Evolutionary conservation across 2,797 vertebrate species (phyloP), one percentile per base, ranked within the genome.

Genomic region (Sphenodon punctatus): DNA sequence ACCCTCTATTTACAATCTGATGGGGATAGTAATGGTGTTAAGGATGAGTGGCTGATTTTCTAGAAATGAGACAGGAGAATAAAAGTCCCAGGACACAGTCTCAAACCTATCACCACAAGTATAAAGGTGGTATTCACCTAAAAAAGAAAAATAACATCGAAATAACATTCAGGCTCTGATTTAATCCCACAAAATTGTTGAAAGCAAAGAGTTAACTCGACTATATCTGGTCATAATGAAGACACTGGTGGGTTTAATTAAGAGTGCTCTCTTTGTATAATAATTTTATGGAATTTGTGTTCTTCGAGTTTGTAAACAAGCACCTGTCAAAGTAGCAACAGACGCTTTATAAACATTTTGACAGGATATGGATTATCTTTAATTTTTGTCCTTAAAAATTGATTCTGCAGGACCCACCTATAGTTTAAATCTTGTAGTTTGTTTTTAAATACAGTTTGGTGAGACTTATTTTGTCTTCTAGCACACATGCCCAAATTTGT

Each of bases 401-500:
- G 70, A 80, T 90, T 93, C 84, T 93, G 80, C 88, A 89, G 90
- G 87, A 82, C 78, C 90, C 76, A 89, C 78, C 70, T 84, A 72
- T 87, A 43, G 80, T 91, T 92, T 88, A 75, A 84, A 55, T 34
- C 73, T 88, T 89, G 89, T 80, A 80, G 10, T 68, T 74, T 89
- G 74, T 82, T 23, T 53, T 74, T 48, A 41, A 65, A 73, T 38
- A 41, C 39, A 67, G 59, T 82, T 76, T 80, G 76, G 68, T 36
- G 85, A 83, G 67, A 38, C 67, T 78, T 82, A n/a, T 87, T 16
- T 84, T 69, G 56, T 77, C 88, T 87, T 51, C 66, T 80, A 34
- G 36, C 27, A 87, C 65, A 73, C 66, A 58, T 87, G 80, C 60
- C 20, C 71, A 60, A 82, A 80, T 48, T 66, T 66, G 48, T 73